Conservation (phyloP, 92 coral and sea anemone species). For the Porites rus region DNA sequence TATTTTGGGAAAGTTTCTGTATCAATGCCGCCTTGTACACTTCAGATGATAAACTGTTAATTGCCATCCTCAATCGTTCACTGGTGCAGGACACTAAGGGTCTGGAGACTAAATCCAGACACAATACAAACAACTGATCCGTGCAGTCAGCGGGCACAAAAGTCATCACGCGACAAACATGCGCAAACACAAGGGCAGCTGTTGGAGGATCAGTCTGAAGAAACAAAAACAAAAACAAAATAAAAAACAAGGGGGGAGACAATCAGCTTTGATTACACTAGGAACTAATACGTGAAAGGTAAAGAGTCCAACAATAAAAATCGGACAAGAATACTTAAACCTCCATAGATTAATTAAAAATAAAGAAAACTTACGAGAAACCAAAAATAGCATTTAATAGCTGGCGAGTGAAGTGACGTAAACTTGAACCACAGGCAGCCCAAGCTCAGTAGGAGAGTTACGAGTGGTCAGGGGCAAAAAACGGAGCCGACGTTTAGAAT, state of each 20-base stretch:
- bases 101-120: conserved; percentile 65
- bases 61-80: conserved; percentile 50
- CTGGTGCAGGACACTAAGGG: conserved; percentile 27
- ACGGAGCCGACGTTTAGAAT: background rate
- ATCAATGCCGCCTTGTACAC: conserved; percentile 73
- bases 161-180: conserved; percentile 78
- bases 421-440: too few relatives aligned
- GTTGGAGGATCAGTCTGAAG: conserved; percentile 37
- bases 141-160: conserved; percentile 65
- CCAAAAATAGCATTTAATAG: background rate
- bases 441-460: too few relatives aligned
- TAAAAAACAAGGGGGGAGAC: background rate
- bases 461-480: background rate
- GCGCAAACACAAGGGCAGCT: conserved; percentile 44
- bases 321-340: background rate
- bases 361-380: background rate
- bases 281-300: background rate
- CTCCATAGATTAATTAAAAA: too few relatives aligned
- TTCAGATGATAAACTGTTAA: conserved; percentile 59
- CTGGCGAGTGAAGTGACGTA: too few relatives aligned
- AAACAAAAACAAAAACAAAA: background rate
- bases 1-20: conserved; percentile 61
- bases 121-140: conserved; percentile 80
- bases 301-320: background rate
- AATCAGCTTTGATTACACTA: background rate